Evolutionary conservation across 64 coral and sea anemone genomes (phyloP).

Genomic region (Actinia equina): DNA sequence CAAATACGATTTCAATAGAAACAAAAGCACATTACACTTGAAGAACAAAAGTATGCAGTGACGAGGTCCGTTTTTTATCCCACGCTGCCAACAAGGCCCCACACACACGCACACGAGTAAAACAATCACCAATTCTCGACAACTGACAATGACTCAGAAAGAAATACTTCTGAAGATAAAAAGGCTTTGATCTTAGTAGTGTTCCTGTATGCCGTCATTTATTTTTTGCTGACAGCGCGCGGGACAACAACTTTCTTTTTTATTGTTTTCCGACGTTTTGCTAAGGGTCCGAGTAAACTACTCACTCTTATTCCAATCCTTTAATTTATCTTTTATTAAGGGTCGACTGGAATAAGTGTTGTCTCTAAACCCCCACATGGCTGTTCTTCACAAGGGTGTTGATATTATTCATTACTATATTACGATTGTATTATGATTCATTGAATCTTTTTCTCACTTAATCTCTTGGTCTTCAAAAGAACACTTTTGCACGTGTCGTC

Average conservation of each 20-base stretch:
- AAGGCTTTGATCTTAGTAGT: background rate
- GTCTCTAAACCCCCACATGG: background rate
- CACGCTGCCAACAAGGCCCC: background rate
- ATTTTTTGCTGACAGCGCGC: background rate
- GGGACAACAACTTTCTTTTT: background rate
- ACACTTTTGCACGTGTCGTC: background rate
- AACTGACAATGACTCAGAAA: background rate
- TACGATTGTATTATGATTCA: constrained; percentile 14
- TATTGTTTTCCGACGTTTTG: background rate
- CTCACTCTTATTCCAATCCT: background rate
- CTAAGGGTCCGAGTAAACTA: background rate
- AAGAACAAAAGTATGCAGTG: background rate
- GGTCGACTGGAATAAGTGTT: background rate
- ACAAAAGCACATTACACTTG: background rate
- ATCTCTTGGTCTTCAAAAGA: background rate
- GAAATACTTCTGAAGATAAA: background rate
- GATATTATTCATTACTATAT: constrained; percentile 13
- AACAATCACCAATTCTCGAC: background rate
- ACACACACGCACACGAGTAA: background rate
- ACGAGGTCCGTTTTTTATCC: constrained; percentile 8
- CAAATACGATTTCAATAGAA: background rate
- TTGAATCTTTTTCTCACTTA: background rate
- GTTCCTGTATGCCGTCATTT: background rate
- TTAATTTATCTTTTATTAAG: background rate
- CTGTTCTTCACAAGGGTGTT: background rate